Evolutionary conservation across 2,888 invertebrate species (phyloP), one percentile per base, ranked within the genome.

Genomic region (Lingula anatina): DNA sequence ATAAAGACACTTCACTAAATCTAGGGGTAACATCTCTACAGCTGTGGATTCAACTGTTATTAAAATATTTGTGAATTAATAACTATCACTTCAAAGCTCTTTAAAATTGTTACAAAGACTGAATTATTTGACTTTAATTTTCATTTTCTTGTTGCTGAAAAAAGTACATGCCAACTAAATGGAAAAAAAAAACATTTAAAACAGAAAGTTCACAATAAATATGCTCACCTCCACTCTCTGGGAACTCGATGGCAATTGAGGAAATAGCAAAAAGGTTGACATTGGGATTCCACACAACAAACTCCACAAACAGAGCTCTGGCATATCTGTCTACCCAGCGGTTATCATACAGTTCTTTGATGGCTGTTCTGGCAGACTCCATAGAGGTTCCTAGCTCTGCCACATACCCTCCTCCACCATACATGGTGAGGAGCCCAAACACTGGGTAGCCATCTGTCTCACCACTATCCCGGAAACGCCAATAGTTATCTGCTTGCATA

Each of bases 371-470:
- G 21, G 60, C 56, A 12, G 35, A 23, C 1, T 36, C 28, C 20
- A 20, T 35, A 5, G 46, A 47, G 21, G 28, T 23, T 1, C 56
- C 59, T 1, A 61, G 49, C 5, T 51, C 39, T 1, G 52, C 53
- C 21, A 61, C 51, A 40, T 57, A 59, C 9, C 59, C 59, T 9
- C 59, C 59, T 9, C 59, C 59, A 39, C 51, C 24, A 54, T 77
- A 77, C 0, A 62, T 55, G 44, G 71, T 68, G 25, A 62, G 46
- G 21, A 55, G 49, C 1, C 73, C 76, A 53, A 61, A 57, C 46
- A 64, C 61, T 0, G 73, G 70, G 5, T 68, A 55, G 2, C 70
- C 66, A 43, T 66, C 54, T 28, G 76, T 59, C 44, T 67, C 60
- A 15, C 41, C 41, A 0, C 66, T 54, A 12, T 56, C 56, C 31